phyloP scores from a whole-genome alignment of 2,797 vertebrate species.

The Anguilla pacifica region DNA sequence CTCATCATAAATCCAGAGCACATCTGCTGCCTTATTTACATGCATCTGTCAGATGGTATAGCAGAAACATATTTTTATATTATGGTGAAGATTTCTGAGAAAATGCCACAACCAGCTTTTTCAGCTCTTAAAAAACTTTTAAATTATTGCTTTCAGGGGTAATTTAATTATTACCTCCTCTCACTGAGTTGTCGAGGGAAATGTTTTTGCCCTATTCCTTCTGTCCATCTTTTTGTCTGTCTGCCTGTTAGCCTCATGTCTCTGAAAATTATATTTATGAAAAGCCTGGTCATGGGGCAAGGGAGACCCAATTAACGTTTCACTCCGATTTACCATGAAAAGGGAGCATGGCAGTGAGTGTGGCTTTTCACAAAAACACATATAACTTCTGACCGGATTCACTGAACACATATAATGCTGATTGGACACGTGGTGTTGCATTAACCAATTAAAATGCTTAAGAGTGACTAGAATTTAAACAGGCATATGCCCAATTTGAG shows the following conservation, averaged over 20 bases:
- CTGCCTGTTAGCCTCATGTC: neutral
- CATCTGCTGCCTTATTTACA: slow-evolving; percentile 6
- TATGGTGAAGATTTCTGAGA: neutral
- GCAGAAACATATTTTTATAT: neutral
- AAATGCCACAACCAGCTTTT: neutral
- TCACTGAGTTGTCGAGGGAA: neutral
- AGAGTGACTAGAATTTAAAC: too few species aligned
- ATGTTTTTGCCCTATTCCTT: neutral
- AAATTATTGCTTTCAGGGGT: neutral
- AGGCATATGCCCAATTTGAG: too few species aligned
- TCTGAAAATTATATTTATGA: neutral
- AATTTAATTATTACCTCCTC: neutral
- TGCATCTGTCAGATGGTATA: neutral
- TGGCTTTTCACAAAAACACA: too few species aligned
- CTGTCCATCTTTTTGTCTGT: neutral
- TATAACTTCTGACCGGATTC: too few species aligned
- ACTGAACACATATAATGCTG: too few species aligned
- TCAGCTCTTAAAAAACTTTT: neutral
- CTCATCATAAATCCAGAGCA: neutral
- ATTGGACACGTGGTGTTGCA: too few species aligned
- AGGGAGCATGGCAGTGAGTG: too few species aligned
- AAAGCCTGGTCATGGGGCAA: neutral
- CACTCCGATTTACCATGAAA: too few species aligned
- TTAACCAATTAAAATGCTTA: too few species aligned
- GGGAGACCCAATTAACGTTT: too few species aligned